These are phyloP conservation scores for Lamellibrachia luymesi DNA, from an alignment of 1,140 invertebrate species.

Conservation along the genomic window DNA sequence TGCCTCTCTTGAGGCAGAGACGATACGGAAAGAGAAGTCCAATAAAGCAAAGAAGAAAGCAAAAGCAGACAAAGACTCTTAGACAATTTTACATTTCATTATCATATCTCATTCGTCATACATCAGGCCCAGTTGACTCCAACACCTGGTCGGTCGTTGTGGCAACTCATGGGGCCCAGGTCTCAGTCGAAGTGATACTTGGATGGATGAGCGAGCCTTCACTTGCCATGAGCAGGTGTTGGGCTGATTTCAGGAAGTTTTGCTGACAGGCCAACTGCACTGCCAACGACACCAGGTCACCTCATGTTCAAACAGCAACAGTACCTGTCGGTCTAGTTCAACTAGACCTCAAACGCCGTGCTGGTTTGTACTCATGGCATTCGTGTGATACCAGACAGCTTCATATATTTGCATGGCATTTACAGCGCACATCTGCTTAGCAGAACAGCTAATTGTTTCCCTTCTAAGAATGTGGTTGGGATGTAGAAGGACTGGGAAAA, in stretches of 20 bases:
- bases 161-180: neutral
- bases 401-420: neutral
- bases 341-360: neutral
- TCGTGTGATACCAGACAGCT: neutral
- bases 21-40: conserved; percentile 5
- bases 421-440: neutral
- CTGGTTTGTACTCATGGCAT: neutral
- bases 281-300: neutral
- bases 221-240: neutral
- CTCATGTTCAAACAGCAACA: neutral
- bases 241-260: neutral
- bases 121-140: neutral
- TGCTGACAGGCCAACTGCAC: neutral
- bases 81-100: neutral
- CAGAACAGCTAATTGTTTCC: neutral
- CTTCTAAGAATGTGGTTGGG: neutral
- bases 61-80: neutral
- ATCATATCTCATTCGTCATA: neutral
- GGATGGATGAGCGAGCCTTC: neutral
- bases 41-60: conserved; percentile 7
- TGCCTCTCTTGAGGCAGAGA: conserved; percentile 9
- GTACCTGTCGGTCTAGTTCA: neutral
- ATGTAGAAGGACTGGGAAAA: neutral
- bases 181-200: neutral
- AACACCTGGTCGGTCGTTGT: neutral